Evolutionary conservation across 1,140 invertebrate genomes (phyloP).

Genomic region (Saccostrea echinata): DNA sequence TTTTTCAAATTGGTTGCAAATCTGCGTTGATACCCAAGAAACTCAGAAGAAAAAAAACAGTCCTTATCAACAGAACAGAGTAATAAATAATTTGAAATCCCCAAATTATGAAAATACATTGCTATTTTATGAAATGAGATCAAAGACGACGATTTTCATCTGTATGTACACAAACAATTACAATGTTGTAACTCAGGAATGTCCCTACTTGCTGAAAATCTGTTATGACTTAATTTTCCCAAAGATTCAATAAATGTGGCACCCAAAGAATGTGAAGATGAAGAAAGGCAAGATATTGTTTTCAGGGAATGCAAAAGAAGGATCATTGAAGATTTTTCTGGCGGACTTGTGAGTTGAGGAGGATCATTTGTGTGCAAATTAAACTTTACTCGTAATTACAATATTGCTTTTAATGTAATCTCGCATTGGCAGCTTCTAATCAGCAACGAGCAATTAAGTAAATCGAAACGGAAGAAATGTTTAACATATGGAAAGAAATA

Average conservation of each 20-base stretch:
- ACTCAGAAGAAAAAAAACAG: too few species aligned
- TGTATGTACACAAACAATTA: too few species aligned
- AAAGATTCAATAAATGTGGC: background rate
- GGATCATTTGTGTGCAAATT: constrained; percentile 31
- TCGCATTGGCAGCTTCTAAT: background rate
- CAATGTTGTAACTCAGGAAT: too few species aligned
- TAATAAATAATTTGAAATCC: too few species aligned
- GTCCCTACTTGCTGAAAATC: too few species aligned
- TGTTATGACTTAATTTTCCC: background rate
- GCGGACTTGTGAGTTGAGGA: background rate
- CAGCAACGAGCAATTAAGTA: constrained; percentile 11
- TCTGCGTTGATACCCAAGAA: too few species aligned
- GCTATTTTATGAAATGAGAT: too few species aligned
- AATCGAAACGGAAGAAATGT: constrained; percentile 7
- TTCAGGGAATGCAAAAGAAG: background rate
- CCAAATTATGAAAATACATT: too few species aligned
- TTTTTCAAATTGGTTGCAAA: too few species aligned
- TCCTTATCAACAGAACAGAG: too few species aligned
- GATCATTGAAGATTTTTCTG: constrained; percentile 19
- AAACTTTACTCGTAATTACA: constrained; percentile 34
- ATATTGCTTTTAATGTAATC: constrained; percentile 36
- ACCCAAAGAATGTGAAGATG: background rate
- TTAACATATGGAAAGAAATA: constrained; percentile 28
- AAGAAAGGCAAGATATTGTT: constrained; percentile 4
- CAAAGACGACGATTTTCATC: too few species aligned